phyloP scores from a whole-genome alignment of 2,888 invertebrate genomes.

The Druceiella hillmani region DNA sequence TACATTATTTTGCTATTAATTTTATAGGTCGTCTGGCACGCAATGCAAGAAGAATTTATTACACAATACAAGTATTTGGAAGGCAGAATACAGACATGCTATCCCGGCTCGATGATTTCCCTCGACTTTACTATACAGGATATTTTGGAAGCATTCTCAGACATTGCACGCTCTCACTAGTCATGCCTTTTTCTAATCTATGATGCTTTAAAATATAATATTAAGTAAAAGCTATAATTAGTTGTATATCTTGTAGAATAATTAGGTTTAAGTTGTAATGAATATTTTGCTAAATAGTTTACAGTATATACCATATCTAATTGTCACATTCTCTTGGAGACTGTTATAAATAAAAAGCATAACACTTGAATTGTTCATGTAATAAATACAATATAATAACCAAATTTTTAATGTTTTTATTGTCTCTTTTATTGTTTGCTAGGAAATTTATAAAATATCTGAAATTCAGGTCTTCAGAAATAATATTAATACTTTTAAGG shows the following conservation, averaged over 20 bases:
- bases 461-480: too few species aligned
- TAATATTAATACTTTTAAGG: too few species aligned
- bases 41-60: conserved; percentile 99
- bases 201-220: conserved; percentile 10
- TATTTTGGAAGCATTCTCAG: conserved; percentile 94
- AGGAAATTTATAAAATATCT: too few species aligned
- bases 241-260: conserved; percentile 18
- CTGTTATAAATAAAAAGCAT: too few species aligned
- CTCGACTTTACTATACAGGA: conserved; percentile 95
- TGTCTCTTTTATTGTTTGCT: too few species aligned
- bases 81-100: conserved; percentile 89
- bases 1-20: conserved; percentile 18
- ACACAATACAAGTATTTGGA: conserved; percentile 92
- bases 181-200: conserved; percentile 5
- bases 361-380: too few species aligned
- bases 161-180: conserved; percentile 94
- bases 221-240: conserved; percentile 6
- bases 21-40: conserved; percentile 91
- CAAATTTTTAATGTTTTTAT: too few species aligned
- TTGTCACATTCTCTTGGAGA: too few species aligned
- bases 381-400: too few species aligned
- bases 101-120: conserved; percentile 90
- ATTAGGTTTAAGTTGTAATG: conserved; percentile 19
- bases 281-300: too few species aligned
- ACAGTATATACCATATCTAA: too few species aligned